phyloP scores from a whole-genome alignment of 2,888 invertebrate genomes.

The Drosophila kuntzei region DNA sequence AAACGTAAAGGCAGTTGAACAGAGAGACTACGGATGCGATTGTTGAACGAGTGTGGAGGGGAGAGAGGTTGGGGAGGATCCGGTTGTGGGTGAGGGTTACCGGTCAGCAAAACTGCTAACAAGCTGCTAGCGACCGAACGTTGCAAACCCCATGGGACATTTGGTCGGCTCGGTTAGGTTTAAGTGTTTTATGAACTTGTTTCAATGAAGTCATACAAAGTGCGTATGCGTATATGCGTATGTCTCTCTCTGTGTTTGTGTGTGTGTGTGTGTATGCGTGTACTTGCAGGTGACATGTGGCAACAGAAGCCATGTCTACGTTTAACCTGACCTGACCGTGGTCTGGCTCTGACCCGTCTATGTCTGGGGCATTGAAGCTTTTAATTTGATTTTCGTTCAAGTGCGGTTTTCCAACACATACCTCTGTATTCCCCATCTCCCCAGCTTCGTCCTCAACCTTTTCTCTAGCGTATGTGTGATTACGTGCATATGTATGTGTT shows the following conservation, averaged over 20 bases:
- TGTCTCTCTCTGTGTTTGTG: slow-evolving; percentile 1
- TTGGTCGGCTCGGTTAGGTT: slow-evolving; percentile 70
- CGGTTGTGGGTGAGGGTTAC: slow-evolving; percentile 5
- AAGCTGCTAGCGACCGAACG: slow-evolving; percentile 59
- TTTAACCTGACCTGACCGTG: slow-evolving; percentile 47
- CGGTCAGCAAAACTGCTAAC: slow-evolving; percentile 67
- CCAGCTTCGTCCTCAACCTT: too few relatives aligned
- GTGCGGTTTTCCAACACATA: slow-evolving; percentile 72
- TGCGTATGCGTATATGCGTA: slow-evolving; percentile 49
- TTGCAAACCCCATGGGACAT: slow-evolving; percentile 69
- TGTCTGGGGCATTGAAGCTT: slow-evolving; percentile 78
- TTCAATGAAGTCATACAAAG: slow-evolving; percentile 77
- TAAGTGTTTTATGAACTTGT: slow-evolving; percentile 84
- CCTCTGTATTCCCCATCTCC: background rate
- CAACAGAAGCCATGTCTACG: slow-evolving; percentile 64
- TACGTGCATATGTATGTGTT: slow-evolving; percentile 11
- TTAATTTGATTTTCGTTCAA: slow-evolving; percentile 83
- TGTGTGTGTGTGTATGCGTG: slow-evolving; percentile 7
- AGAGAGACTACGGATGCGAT: slow-evolving; percentile 12
- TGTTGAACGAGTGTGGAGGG: slow-evolving; percentile 4
- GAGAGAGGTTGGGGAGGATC: background rate
- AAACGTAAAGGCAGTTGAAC: slow-evolving; percentile 17
- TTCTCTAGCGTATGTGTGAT: slow-evolving; percentile 23
- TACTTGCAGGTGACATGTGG: slow-evolving; percentile 61
- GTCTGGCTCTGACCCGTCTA: slow-evolving; percentile 45